These are phyloP conservation scores for Xestia rhomboidea DNA, from an alignment of 2,888 invertebrate species.

Conservation along the genomic window DNA sequence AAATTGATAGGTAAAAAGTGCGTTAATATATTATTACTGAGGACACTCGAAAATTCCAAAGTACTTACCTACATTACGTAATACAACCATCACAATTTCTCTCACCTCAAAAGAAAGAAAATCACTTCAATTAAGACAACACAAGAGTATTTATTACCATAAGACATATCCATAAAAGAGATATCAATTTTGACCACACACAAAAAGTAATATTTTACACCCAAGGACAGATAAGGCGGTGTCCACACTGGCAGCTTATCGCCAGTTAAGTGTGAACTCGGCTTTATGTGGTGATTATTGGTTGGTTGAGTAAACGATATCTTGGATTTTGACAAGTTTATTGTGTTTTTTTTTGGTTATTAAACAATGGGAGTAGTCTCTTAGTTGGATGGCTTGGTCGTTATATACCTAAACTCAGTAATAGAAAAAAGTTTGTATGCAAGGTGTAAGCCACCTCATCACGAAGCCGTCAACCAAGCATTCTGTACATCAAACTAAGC, in stretches of 20 bases:
- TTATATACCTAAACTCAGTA: not conserved
- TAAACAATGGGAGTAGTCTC: constrained; percentile 26
- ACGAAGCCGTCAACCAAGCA: too few relatives aligned
- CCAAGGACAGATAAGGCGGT: constrained; percentile 30
- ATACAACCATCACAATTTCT: constrained; percentile 23
- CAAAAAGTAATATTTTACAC: constrained; percentile 41
- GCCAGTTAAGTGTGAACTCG: constrained; percentile 57
- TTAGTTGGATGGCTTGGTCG: not conserved
- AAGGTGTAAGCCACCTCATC: too few relatives aligned
- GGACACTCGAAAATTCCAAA: not conserved
- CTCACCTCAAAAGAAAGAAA: constrained; percentile 17
- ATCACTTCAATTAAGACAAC: constrained; percentile 55
- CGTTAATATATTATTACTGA: too few relatives aligned
- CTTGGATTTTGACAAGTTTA: constrained; percentile 39
- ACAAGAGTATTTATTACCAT: constrained; percentile 37
- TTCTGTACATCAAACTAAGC: too few relatives aligned
- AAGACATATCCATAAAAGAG: constrained; percentile 47
- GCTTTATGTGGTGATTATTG: constrained; percentile 56
- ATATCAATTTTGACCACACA: constrained; percentile 53
- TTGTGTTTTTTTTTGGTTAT: constrained; percentile 20
- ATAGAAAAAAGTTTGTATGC: too few relatives aligned
- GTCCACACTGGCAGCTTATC: constrained; percentile 42
- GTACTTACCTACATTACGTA: constrained; percentile 1
- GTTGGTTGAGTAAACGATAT: constrained; percentile 44
- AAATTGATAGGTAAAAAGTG: too few relatives aligned